Percentiles rank a stretch among this genome's conserved stretches.
These are phyloP conservation scores for Phodopus roborovskii DNA, from an alignment of 2,113 vertebrate genomes.

Conservation along the genomic window DNA sequence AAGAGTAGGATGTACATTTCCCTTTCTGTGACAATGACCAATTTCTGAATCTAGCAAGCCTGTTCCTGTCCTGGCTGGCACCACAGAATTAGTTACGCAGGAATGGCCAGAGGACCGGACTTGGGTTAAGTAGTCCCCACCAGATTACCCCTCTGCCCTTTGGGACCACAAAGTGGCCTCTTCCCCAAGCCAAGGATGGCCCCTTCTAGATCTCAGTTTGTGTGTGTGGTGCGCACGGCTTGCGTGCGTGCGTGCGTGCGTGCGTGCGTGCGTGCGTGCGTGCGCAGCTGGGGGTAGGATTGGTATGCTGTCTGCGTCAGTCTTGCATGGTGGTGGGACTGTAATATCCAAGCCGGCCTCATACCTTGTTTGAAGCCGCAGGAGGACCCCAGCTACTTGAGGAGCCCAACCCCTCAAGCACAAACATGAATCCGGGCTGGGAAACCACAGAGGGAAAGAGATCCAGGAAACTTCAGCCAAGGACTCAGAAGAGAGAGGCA, in stretches of 20 bases:
- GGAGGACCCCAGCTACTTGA: too few species aligned
- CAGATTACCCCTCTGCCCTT: too few species aligned
- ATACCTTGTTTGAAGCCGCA: background rate
- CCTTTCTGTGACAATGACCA: slow-evolving; percentile 60
- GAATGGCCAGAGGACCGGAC: background rate
- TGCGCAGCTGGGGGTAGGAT: background rate
- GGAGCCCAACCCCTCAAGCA: background rate
- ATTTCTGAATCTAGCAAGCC: slow-evolving; percentile 68
- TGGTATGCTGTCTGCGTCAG: background rate
- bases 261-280: too few species aligned
- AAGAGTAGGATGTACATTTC: background rate
- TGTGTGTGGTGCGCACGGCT: background rate
- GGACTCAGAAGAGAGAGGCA: background rate
- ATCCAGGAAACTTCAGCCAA: slow-evolving; percentile 38
- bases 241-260: too few species aligned
- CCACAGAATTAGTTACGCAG: background rate
- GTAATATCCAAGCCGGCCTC: background rate
- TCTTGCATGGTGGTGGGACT: background rate
- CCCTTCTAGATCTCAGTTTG: background rate
- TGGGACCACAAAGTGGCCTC: background rate
- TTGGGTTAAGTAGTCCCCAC: background rate
- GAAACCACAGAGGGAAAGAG: slow-evolving; percentile 3
- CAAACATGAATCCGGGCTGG: background rate
- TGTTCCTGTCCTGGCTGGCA: slow-evolving; percentile 46
- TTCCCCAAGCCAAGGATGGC: background rate